Percentiles rank a stretch among this genome's conserved stretches.
Evolutionary conservation across 2,797 vertebrate species (phyloP).

Genomic region (Danio tinwini): DNA sequence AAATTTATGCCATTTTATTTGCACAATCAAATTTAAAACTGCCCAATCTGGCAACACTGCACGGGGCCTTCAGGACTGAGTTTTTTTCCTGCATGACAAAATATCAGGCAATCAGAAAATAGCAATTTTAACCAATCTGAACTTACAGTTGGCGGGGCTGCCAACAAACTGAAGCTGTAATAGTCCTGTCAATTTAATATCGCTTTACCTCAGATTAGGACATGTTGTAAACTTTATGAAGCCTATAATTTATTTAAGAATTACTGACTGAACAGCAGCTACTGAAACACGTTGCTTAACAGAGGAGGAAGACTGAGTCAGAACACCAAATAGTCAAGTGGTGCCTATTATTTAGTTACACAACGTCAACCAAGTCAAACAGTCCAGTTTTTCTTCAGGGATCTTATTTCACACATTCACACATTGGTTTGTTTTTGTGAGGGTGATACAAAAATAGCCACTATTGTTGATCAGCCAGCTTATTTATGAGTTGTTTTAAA

Average conservation of each 20-base stretch:
- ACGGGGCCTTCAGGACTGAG: too few species aligned
- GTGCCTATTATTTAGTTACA: slow-evolving; percentile 31
- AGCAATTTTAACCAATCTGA: background rate
- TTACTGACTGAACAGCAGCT: background rate
- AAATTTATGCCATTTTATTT: too few species aligned
- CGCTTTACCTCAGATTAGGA: background rate
- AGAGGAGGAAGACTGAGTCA: background rate
- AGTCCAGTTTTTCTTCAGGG: background rate
- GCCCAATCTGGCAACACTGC: too few species aligned
- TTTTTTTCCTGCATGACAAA: background rate
- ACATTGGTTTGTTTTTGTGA: slow-evolving; percentile 8
- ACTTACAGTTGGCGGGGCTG: background rate
- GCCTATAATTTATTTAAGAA: background rate
- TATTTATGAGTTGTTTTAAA: background rate
- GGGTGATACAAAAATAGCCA: background rate
- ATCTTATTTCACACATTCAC: slow-evolving; percentile 10
- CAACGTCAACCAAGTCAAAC: slow-evolving; percentile 1
- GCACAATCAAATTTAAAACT: too few species aligned
- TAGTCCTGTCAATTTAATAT: background rate
- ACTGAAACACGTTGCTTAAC: background rate
- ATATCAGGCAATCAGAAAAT: background rate
- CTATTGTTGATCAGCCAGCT: slow-evolving; percentile 16
- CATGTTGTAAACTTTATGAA: background rate
- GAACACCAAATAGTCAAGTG: background rate
- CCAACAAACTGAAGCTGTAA: background rate